A percentile compares a stretch with the other conserved stretches of the same genome.
Evolutionary conservation across 2,888 invertebrate species (phyloP).

Genomic region (Ectemnius lituratus): DNA sequence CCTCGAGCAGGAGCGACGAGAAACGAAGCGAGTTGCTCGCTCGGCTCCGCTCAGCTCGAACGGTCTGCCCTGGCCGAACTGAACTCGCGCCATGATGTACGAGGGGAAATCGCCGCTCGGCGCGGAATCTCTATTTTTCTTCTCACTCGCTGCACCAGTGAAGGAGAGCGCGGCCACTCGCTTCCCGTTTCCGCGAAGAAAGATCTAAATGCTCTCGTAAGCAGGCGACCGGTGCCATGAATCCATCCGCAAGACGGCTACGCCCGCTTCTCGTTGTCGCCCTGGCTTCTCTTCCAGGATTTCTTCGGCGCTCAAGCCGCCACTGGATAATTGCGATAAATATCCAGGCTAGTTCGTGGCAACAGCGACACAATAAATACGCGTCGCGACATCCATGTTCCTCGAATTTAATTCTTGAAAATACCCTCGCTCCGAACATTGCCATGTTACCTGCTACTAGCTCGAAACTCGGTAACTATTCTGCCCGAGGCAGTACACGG

Average conservation of each 20-base stretch:
- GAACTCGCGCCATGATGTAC: constrained; percentile 53
- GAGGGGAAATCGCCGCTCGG: constrained; percentile 51
- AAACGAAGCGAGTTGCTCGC: background rate
- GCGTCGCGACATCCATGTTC: no score
- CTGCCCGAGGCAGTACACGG: no score
- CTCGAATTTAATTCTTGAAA: no score
- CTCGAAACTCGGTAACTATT: no score
- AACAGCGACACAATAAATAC: no score
- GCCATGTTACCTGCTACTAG: no score
- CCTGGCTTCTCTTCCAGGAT: background rate
- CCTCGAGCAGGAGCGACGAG: constrained; percentile 20
- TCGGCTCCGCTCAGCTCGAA: constrained; percentile 41
- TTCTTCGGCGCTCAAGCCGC: background rate
- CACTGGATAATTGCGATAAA: constrained; percentile 4
- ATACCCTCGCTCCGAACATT: no score
- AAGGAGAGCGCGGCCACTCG: no score
- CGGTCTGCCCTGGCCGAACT: constrained; percentile 21
- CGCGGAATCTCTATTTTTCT: constrained; percentile 16
- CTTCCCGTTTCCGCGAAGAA: constrained; percentile 21
- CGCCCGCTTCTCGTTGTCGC: constrained; percentile 10
- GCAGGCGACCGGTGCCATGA: constrained; percentile 41
- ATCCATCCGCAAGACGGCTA: constrained; percentile 44
- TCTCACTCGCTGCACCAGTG: background rate
- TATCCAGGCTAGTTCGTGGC: background rate
- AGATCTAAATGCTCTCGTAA: constrained; percentile 17